Evolutionary conservation across 2,113 vertebrate genomes (phyloP).

Genomic region (Canis aureus): DNA sequence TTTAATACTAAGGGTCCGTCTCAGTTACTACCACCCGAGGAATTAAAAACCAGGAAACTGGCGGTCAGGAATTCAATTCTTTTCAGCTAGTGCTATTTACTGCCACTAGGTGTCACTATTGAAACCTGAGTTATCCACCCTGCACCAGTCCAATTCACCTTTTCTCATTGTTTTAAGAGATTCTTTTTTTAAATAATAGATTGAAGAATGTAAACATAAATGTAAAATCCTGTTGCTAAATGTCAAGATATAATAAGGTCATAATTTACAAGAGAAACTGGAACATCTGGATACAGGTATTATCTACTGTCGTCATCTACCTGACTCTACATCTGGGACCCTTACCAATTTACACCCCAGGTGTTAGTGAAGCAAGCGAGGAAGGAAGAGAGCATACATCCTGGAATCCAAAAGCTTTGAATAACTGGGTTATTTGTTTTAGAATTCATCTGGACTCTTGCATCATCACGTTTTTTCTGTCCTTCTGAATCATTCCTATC

Average conservation of each 20-base stretch:
- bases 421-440: not conserved
- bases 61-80: not conserved
- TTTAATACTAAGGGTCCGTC: not conserved
- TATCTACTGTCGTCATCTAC: not conserved
- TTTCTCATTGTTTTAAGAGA: not conserved
- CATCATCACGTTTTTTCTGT: not conserved
- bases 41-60: not conserved
- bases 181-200: not conserved
- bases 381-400: not conserved
- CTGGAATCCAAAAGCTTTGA: not conserved
- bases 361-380: not conserved
- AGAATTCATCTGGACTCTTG: not conserved
- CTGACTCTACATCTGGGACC: not conserved
- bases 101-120: conserved; percentile 66
- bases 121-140: not conserved
- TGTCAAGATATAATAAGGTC: not conserved
- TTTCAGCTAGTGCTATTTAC: not conserved
- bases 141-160: not conserved
- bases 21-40: not conserved
- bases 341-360: not conserved
- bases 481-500: not conserved
- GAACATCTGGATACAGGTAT: not conserved
- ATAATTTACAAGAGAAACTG: conserved; percentile 16
- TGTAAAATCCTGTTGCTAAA: conserved; percentile 16
- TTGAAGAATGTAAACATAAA: conserved; percentile 31